These are phyloP conservation scores for Cacatua alba DNA, from an alignment of 2,113 vertebrate species.

Conservation along the genomic window DNA sequence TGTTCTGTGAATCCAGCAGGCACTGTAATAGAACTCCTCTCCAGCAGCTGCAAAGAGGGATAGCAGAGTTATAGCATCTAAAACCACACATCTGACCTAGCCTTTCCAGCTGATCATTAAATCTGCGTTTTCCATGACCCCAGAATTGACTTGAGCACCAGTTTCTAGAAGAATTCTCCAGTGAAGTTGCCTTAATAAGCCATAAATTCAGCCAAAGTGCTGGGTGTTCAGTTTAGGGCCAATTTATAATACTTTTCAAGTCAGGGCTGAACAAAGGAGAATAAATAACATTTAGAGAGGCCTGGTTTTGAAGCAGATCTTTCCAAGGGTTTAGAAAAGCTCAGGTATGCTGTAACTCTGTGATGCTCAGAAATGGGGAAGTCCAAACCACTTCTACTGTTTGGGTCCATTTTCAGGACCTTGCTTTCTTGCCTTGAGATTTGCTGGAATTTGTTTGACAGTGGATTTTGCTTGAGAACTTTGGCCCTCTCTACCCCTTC, in stretches of 20 bases:
- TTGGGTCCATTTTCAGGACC: not conserved
- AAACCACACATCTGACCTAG: slow-evolving; percentile 1
- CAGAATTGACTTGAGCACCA: not conserved
- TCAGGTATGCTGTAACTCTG: not conserved
- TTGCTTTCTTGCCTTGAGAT: not conserved
- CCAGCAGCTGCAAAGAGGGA: not conserved
- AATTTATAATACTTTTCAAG: not conserved
- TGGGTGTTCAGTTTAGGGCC: not conserved
- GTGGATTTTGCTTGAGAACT: not conserved
- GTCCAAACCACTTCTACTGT: not conserved
- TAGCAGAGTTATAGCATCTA: not conserved
- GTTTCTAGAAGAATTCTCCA: not conserved
- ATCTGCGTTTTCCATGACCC: slow-evolving; percentile 33
- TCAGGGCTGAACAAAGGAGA: not conserved
- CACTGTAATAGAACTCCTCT: not conserved
- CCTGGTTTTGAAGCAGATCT: not conserved
- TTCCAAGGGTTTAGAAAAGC: not conserved
- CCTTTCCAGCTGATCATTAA: slow-evolving; percentile 15
- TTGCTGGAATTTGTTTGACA: not conserved
- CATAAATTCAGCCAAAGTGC: slow-evolving; percentile 21
- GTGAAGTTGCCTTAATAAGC: slow-evolving; percentile 18
- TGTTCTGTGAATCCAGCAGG: not conserved
- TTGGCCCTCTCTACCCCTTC: not conserved
- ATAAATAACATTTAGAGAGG: not conserved
- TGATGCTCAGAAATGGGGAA: not conserved